Conservation (phyloP, 2,113 vertebrate species). For the Daubentonia madagascariensis region DNA sequence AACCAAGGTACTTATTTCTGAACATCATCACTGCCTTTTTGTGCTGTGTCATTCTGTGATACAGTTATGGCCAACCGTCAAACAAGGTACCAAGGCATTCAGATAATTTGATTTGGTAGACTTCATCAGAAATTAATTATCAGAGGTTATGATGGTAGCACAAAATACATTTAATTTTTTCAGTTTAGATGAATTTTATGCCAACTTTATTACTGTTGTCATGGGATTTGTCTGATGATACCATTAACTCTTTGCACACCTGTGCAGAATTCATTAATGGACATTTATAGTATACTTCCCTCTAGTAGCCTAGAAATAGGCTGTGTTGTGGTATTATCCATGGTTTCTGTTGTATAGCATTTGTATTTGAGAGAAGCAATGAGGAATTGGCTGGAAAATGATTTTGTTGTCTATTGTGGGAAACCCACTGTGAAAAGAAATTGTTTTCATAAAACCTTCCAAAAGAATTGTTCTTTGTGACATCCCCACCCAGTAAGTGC, state of each 20-base stretch:
- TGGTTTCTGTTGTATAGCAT: constrained; percentile 15
- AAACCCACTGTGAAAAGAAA: constrained; percentile 47
- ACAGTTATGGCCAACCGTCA: background rate
- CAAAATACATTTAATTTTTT: background rate
- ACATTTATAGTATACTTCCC: background rate
- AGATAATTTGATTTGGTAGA: background rate
- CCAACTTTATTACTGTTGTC: background rate
- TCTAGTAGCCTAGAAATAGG: background rate
- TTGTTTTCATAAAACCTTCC: constrained; percentile 36
- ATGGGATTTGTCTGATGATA: background rate
- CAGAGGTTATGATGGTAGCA: background rate
- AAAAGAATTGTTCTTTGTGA: background rate
- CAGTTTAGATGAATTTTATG: background rate
- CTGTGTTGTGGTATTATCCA: background rate
- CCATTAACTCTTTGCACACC: background rate
- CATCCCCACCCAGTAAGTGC: background rate
- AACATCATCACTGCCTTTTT: background rate
- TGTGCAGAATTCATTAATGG: background rate
- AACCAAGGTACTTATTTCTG: background rate
- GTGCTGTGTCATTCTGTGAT: background rate
- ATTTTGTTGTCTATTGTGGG: constrained; percentile 28
- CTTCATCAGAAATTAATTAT: constrained; percentile 19
- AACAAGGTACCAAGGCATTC: background rate
- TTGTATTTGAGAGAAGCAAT: constrained; percentile 7
- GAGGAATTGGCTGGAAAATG: constrained; percentile 42